Evolutionary conservation across 2,797 vertebrate genomes (phyloP).

Genomic region (Ficedula albicollis): DNA sequence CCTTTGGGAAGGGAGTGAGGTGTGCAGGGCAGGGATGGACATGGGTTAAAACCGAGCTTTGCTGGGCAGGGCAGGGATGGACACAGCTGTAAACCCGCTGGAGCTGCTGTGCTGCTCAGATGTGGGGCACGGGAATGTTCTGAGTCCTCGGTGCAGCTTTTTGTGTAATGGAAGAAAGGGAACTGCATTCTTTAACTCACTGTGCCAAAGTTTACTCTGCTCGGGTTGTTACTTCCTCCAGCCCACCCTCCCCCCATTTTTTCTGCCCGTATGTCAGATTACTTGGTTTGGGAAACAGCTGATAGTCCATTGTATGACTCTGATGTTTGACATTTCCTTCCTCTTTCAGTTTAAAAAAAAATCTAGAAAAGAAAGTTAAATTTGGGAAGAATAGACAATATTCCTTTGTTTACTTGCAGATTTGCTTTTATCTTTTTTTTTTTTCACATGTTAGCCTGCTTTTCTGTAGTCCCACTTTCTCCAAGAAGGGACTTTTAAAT

Average conservation of each 20-base stretch:
- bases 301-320: slow-evolving; percentile 42
- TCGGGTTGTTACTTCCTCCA: not conserved
- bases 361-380: not conserved
- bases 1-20: not conserved
- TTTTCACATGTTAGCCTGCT: not conserved
- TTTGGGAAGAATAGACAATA: not conserved
- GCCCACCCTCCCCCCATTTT: not conserved
- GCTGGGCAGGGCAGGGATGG: not conserved
- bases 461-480: not conserved
- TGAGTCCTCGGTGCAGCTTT: not conserved
- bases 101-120: not conserved
- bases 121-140: not conserved
- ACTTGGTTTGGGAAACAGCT: slow-evolving; percentile 49
- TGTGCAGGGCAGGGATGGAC: not conserved
- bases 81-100: not conserved
- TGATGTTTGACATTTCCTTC: slow-evolving; percentile 54
- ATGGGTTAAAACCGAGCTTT: fast-evolving
- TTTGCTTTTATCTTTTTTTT: not conserved
- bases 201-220: not conserved
- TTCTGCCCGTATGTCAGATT: slow-evolving; percentile 26
- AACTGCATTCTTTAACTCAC: not conserved
- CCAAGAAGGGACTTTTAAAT: not conserved
- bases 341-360: not conserved
- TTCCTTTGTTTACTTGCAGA: not conserved
- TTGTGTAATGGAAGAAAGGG: not conserved